phyloP scores from a whole-genome alignment of 1,140 invertebrate species.

The Anthonomus grandis region DNA sequence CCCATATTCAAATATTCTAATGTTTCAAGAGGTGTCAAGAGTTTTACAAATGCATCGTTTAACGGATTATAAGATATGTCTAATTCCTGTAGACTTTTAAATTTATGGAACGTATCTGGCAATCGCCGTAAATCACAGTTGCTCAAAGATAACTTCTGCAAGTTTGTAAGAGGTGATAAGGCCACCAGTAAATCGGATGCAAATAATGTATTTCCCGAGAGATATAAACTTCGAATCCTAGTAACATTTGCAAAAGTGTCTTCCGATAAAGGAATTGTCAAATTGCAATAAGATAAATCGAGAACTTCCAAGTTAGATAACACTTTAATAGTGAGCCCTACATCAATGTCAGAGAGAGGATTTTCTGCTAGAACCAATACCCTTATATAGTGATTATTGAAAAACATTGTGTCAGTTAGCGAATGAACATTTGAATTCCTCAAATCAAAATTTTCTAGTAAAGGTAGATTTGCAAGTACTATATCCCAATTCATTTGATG shows the following conservation, averaged over 20 bases:
- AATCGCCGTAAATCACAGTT: constrained; percentile 62
- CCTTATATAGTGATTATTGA: constrained; percentile 63
- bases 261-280: constrained; percentile 63
- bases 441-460: constrained; percentile 64
- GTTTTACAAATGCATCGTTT: constrained; percentile 63
- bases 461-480: constrained; percentile 56
- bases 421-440: constrained; percentile 59
- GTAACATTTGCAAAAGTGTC: constrained; percentile 67
- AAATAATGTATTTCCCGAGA: constrained; percentile 66
- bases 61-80: constrained; percentile 69
- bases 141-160: constrained; percentile 64
- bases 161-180: constrained; percentile 60
- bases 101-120: constrained; percentile 63
- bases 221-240: constrained; percentile 60
- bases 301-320: constrained; percentile 63
- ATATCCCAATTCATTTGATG: constrained; percentile 57
- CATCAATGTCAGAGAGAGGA: constrained; percentile 61
- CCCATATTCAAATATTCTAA: constrained; percentile 71
- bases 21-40: constrained; percentile 63
- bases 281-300: constrained; percentile 66
- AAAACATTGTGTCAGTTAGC: constrained; percentile 63
- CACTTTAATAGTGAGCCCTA: constrained; percentile 63
- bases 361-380: constrained; percentile 64
- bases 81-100: constrained; percentile 62
- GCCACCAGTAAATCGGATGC: constrained; percentile 64